Evolutionary conservation across 2,797 vertebrate genomes (phyloP).

Genomic region (Natrix natrix): DNA sequence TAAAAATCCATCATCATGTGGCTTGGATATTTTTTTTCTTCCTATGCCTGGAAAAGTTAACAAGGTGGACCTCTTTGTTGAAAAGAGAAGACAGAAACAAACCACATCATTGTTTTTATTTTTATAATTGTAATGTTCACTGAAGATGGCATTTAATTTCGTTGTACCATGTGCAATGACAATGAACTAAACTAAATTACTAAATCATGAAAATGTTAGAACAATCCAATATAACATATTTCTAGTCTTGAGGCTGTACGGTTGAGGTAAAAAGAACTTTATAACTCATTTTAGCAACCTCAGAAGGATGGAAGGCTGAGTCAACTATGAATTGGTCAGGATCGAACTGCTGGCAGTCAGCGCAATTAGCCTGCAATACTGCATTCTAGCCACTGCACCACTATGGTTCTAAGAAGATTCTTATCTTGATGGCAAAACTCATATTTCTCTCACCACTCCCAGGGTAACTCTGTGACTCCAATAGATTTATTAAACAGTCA

Average conservation of each 20-base stretch:
- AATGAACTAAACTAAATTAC: too few relatives aligned
- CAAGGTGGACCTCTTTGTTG: slow-evolving; percentile 39
- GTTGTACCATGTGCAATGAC: too few relatives aligned
- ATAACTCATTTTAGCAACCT: not conserved
- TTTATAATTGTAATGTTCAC: too few relatives aligned
- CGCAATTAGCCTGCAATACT: not conserved
- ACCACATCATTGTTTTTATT: not conserved
- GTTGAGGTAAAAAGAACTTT: not conserved
- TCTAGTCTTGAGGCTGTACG: not conserved
- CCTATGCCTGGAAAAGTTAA: not conserved
- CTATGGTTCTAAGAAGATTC: not conserved
- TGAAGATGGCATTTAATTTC: too few relatives aligned
- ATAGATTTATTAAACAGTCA: not conserved
- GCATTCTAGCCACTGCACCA: not conserved
- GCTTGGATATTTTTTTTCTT: slow-evolving; percentile 13
- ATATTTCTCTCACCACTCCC: not conserved
- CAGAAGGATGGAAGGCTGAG: not conserved
- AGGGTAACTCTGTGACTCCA: not conserved
- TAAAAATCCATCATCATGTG: not conserved
- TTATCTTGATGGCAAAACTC: not conserved
- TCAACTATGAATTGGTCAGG: not conserved
- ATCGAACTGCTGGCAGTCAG: not conserved
- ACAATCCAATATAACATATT: not conserved
- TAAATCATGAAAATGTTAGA: not conserved
- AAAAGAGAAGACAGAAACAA: slow-evolving; percentile 35